Conservation (phyloP, 1,140 invertebrate genomes). For the Drosophila ananassae region DNA sequence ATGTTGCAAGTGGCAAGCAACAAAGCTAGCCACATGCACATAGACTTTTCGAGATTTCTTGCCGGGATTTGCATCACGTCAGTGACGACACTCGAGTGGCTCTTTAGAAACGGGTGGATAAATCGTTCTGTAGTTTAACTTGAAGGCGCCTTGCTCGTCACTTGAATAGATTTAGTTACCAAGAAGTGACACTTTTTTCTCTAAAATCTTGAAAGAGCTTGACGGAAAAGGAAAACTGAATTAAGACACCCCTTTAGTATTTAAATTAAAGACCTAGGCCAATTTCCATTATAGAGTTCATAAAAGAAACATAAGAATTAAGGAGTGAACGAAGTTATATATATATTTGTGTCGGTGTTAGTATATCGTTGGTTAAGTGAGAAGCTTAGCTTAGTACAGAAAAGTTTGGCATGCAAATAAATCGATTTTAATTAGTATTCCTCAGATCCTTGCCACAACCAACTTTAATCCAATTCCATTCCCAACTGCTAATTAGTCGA, state of each 20-base stretch:
- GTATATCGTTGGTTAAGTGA: not conserved
- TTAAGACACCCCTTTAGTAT: not conserved
- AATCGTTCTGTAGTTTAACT: constrained; percentile 24
- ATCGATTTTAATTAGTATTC: constrained; percentile 9
- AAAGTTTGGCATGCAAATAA: constrained; percentile 10
- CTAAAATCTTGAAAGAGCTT: not conserved
- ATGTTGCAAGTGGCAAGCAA: constrained; percentile 30
- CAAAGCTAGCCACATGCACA: constrained; percentile 29
- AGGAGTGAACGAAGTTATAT: not conserved
- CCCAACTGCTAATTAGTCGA: constrained; percentile 41
- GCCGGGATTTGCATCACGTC: constrained; percentile 38
- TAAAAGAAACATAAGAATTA: constrained; percentile 19
- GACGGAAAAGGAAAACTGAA: not conserved
- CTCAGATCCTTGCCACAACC: constrained; percentile 13
- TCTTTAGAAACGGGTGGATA: constrained; percentile 21
- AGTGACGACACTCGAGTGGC: constrained; percentile 36
- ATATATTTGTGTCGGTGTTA: constrained; percentile 32
- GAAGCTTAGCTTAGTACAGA: constrained; percentile 9
- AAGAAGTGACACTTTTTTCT: constrained; percentile 1
- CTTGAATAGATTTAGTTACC: constrained; percentile 35
- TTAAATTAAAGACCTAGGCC: not conserved
- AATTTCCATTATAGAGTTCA: not conserved
- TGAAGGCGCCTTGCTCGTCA: constrained; percentile 22
- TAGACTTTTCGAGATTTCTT: constrained; percentile 24
- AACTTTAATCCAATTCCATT: constrained; percentile 20